These are phyloP conservation scores for Anarrhichthys ocellatus DNA, from an alignment of 2,113 vertebrate genomes.

Conservation along the genomic window DNA sequence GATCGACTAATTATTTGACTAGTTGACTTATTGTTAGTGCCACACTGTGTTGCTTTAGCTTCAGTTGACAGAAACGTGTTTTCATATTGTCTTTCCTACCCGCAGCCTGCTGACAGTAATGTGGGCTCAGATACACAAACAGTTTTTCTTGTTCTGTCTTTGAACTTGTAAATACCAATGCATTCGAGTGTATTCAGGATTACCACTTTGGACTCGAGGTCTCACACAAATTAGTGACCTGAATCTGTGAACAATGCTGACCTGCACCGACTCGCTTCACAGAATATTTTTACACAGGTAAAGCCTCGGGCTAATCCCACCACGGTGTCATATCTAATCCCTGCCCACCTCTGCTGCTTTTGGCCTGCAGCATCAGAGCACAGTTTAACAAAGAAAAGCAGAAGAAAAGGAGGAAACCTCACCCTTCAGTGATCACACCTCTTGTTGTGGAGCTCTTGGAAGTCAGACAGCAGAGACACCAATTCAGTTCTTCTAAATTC, in stretches of 20 bases:
- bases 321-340: constrained; percentile 21
- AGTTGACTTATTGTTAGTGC: background rate
- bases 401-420: background rate
- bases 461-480: background rate
- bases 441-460: background rate
- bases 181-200: too few relatives aligned
- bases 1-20: constrained; percentile 1
- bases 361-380: background rate
- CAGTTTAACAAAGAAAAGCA: constrained; percentile 9
- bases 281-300: constrained; percentile 50
- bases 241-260: constrained; percentile 50
- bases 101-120: too few relatives aligned
- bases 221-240: constrained; percentile 22
- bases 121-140: too few relatives aligned
- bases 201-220: background rate
- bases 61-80: background rate
- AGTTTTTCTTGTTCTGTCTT: too few relatives aligned
- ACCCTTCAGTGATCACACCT: background rate
- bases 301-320: constrained; percentile 30
- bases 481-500: background rate
- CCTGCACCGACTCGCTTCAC: constrained; percentile 2
- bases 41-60: too few relatives aligned
- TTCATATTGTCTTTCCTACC: background rate
- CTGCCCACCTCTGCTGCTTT: constrained; percentile 1
- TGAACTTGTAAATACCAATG: too few relatives aligned